phyloP scores from a whole-genome alignment of 2,797 vertebrate genomes.

The Stomatorhinus walkeri region DNA sequence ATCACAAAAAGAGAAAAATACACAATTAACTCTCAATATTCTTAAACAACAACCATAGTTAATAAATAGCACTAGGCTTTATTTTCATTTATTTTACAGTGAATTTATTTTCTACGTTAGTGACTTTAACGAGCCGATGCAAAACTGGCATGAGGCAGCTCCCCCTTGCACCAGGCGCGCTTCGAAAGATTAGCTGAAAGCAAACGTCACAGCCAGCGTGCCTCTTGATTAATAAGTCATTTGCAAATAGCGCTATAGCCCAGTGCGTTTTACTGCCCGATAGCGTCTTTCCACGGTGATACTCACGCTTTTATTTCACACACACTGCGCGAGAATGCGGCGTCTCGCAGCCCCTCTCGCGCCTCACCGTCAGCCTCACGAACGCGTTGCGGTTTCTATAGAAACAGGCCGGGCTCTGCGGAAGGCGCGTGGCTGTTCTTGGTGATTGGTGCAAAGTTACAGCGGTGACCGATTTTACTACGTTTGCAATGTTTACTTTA shows the following conservation, averaged over 20 bases:
- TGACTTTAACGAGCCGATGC: not conserved
- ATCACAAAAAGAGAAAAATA: not conserved
- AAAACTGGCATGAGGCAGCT: not conserved
- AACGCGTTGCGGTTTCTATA: constrained; percentile 14
- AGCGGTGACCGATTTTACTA: not conserved
- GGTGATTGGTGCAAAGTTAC: constrained; percentile 23
- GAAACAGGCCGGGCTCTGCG: not conserved
- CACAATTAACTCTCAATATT: not conserved
- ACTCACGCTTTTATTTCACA: not conserved
- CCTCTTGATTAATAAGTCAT: not conserved
- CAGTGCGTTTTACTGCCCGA: not conserved
- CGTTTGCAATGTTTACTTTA: not conserved
- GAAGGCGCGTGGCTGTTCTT: not conserved
- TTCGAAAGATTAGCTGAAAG: not conserved
- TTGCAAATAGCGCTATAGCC: not conserved
- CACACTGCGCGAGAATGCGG: not conserved
- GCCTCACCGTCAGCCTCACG: not conserved
- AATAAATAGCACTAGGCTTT: not conserved
- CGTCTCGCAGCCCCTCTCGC: not conserved
- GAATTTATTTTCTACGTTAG: not conserved
- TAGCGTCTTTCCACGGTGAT: not conserved
- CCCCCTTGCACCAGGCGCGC: not conserved
- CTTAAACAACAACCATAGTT: not conserved
- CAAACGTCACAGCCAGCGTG: not conserved
- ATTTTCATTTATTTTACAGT: not conserved